Base-by-base conservation (phyloP, 23 tunicate genomes). In the Styela clava region DNA sequence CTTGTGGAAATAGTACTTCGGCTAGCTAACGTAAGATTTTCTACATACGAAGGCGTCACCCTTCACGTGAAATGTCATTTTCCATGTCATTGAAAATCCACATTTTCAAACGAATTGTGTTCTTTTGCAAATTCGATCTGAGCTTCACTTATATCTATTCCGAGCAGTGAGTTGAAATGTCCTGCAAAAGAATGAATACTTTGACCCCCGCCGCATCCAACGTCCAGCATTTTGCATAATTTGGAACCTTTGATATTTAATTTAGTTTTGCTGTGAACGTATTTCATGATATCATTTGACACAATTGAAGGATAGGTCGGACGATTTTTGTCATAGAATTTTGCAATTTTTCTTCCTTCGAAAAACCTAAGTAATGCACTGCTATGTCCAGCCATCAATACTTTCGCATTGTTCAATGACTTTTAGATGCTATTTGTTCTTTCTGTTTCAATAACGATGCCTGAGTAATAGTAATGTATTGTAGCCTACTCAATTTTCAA, bases 151-250 rank as follows among this genome's bases (percentile, higher is more conserved):
- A 68, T 24, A 31, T 18, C 73, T 12, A 68, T 68, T 24, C 73
- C 73, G 24, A 68, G 16, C 12, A 68, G 24, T 18, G 16, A 12
- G 16, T 68, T 31, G 73, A 68, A 68, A 68, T 68, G 31, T 16
- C 27, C n/a, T 24, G 27, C 27, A 31, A 68, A 68, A 12, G 27
- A 21, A 16, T 24, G 16, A 16, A 31, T 68, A 12, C 31, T 24
- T 68, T 16, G 12, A 16, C 73, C 73, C 16, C 73, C 73, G 9
- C 73, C 73, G 27, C 73, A 68, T 16, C 73, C 73, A 68, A 68
- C 73, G 28, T 68, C 73, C 16, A 68, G 73, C 73, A 68, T 68
- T 29, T 24, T 24, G 24, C 28, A 12, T 68, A 12, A 31, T 21
- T 31, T 68, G 18, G 63, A 56, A 18, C 63, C 63, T 56, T 56